Evolutionary conservation across 2,113 vertebrate species (phyloP).

Genomic region (Sterrhoptilus dennistouni): DNA sequence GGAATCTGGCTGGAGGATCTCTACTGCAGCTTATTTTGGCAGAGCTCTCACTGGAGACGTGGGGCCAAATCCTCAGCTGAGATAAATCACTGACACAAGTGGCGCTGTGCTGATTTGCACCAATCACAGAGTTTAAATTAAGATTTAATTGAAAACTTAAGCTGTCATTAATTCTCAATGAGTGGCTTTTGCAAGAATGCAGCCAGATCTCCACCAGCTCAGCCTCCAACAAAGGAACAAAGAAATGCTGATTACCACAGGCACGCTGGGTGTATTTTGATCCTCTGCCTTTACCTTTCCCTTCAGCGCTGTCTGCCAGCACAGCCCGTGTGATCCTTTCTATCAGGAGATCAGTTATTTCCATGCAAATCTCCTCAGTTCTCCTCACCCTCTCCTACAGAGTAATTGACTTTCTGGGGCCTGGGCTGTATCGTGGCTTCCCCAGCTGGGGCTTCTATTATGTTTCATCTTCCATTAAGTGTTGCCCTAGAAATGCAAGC

Average conservation of each 20-base stretch:
- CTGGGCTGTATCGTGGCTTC: neutral
- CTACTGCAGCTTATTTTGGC: neutral
- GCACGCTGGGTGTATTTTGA: neutral
- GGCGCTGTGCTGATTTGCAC: conserved; percentile 12
- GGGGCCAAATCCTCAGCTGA: neutral
- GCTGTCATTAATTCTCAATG: conserved; percentile 47
- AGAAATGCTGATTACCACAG: neutral
- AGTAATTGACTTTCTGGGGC: neutral
- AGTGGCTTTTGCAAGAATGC: neutral
- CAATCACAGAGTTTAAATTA: conserved; percentile 17
- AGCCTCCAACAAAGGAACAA: neutral
- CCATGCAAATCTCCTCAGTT: neutral
- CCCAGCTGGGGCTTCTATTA: neutral
- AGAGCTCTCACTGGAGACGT: neutral
- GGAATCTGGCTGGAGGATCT: neutral
- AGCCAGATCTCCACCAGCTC: neutral
- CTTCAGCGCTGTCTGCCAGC: neutral
- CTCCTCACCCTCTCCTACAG: neutral
- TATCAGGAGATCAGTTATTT: neutral
- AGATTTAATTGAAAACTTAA: conserved; percentile 60
- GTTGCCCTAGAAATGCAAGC: neutral
- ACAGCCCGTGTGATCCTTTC: neutral
- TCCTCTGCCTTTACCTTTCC: neutral
- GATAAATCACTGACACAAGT: conserved; percentile 45
- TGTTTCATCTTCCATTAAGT: neutral